Percentiles rank a stretch among this genome's conserved stretches.
phyloP scores from a whole-genome alignment of 2,888 invertebrate genomes.

The Dorcus parallelipipedus region DNA sequence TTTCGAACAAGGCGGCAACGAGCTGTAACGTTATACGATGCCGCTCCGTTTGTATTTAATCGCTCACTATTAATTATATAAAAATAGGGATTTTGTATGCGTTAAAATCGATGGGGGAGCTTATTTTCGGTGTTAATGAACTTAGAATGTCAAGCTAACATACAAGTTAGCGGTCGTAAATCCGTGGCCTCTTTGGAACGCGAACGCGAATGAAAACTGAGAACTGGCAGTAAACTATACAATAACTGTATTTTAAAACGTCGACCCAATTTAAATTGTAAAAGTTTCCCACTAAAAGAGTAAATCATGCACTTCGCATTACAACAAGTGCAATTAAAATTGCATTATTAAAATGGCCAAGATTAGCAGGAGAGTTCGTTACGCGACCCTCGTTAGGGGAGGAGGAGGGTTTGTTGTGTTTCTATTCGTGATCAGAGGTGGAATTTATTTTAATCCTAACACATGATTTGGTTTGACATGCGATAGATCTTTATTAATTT shows the following conservation, averaged over 20 bases:
- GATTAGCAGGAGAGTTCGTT: constrained; percentile 19
- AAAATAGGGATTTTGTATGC: no score
- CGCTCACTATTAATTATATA: no score
- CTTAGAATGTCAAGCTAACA: not conserved
- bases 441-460: no score
- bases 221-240: not conserved
- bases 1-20: no score
- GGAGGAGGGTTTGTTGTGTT: no score
- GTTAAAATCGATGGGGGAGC: no score
- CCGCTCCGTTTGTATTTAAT: no score
- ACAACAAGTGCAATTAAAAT: constrained; percentile 8
- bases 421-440: no score
- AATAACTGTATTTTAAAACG: constrained; percentile 10
- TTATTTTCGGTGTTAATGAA: not conserved
- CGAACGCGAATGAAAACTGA: not conserved
- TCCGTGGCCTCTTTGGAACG: not conserved
- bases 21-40: no score
- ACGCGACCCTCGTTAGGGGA: not conserved
- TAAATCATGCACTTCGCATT: constrained; percentile 5
- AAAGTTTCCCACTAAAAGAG: constrained; percentile 19
- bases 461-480: no score
- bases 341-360: constrained; percentile 20
- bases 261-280: constrained; percentile 20
- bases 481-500: no score
- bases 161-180: not conserved